Conservation (phyloP, 2,113 vertebrate species). For the Oplegnathus fasciatus region DNA sequence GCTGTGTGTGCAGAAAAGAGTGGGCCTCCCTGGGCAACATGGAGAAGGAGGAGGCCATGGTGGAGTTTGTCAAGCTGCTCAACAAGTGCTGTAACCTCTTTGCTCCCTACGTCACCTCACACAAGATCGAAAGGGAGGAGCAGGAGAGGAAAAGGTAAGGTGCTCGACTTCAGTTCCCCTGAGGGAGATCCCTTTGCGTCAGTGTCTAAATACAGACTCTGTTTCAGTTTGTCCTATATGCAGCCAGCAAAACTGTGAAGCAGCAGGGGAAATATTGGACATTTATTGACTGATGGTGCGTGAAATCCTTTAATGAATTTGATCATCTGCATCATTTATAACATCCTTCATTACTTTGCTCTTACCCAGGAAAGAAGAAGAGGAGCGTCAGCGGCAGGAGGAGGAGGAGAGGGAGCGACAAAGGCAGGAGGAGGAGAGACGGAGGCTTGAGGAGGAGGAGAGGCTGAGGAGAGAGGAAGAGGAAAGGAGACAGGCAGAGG, state of each 20-base stretch:
- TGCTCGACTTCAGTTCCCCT: neutral
- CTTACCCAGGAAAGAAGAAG: constrained; percentile 91
- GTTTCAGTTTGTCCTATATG: constrained; percentile 4
- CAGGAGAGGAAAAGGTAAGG: constrained; percentile 95
- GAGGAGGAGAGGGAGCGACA: constrained; percentile 92
- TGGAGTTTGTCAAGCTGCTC: constrained; percentile 94
- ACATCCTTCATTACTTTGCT: neutral
- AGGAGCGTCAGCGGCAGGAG: constrained; percentile 90
- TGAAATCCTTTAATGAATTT: neutral
- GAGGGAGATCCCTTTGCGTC: neutral
- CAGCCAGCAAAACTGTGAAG: neutral
- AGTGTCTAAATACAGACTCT: constrained; percentile 14
- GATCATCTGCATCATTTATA: neutral
- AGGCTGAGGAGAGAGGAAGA: constrained; percentile 91
- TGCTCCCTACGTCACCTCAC: constrained; percentile 93
- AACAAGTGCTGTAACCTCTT: constrained; percentile 97
- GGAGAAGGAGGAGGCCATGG: constrained; percentile 95
- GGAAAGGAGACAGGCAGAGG: constrained; percentile 90
- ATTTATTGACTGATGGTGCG: neutral
- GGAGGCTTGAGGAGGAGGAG: constrained; percentile 90
- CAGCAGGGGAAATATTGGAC: neutral
- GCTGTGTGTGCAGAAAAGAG: constrained; percentile 88
- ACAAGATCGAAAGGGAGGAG: constrained; percentile 98
- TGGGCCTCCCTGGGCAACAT: constrained; percentile 95
- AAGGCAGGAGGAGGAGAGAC: constrained; percentile 92